A percentile compares a stretch with the other conserved stretches of the same genome.
phyloP scores from a whole-genome alignment of 2,113 vertebrate genomes.

The Tichodroma muraria region DNA sequence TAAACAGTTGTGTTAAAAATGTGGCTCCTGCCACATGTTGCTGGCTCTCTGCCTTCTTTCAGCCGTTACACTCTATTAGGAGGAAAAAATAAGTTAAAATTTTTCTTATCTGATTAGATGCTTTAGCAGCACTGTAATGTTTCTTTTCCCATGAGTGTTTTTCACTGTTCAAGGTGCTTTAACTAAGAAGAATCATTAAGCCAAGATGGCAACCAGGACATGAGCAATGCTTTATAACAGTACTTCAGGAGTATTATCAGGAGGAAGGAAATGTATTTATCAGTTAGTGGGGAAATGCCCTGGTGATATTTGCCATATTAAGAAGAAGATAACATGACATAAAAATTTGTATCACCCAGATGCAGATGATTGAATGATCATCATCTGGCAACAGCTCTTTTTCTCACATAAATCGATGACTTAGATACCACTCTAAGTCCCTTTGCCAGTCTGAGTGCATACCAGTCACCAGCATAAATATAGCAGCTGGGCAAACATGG shows the following conservation, averaged over 20 bases:
- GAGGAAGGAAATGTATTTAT: neutral
- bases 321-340: neutral
- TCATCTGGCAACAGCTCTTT: neutral
- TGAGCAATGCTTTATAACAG: neutral
- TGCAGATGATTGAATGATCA: neutral
- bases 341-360: neutral
- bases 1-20: constrained; percentile 12
- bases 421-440: neutral
- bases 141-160: neutral
- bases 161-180: neutral
- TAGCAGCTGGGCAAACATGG: neutral
- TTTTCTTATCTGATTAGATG: neutral
- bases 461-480: neutral
- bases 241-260: neutral
- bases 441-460: neutral
- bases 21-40: constrained; percentile 8
- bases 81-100: neutral
- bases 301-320: neutral
- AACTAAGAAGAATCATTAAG: neutral
- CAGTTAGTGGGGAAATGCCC: neutral
- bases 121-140: neutral
- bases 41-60: neutral
- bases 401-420: constrained; percentile 20
- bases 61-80: neutral
- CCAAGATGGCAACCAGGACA: neutral